These are phyloP conservation scores for Aeoliscus strigatus DNA, from an alignment of 2,797 vertebrate genomes.

Conservation along the genomic window DNA sequence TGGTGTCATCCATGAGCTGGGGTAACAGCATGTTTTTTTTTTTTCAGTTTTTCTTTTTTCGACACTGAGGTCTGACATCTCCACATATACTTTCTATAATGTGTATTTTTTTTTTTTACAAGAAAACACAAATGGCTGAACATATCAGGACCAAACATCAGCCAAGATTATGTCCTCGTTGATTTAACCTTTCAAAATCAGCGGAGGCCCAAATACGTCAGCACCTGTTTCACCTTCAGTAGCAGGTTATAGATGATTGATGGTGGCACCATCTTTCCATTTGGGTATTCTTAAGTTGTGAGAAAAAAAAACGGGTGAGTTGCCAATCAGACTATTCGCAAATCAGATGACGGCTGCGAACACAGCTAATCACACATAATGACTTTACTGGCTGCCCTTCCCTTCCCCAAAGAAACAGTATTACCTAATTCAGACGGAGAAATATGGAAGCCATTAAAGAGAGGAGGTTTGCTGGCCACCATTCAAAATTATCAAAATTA, in stretches of 20 bases:
- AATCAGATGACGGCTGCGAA: conserved; percentile 58
- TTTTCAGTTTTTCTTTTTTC: too few species aligned
- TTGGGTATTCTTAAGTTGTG: conserved; percentile 31
- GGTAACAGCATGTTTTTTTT: too few species aligned
- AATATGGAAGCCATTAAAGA: conserved; percentile 77
- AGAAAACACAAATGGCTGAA: conserved; percentile 8
- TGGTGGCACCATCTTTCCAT: conserved; percentile 37
- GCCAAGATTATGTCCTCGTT: conserved; percentile 16
- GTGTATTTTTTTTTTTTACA: too few species aligned
- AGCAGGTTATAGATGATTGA: conserved; percentile 53
- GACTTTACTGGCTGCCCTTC: conserved; percentile 57
- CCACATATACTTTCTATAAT: too few species aligned
- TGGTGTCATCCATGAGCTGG: too few species aligned
- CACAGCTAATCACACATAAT: conserved; percentile 69
- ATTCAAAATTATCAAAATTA: conserved; percentile 56
- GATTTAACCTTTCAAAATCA: conserved; percentile 12
- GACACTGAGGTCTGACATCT: too few species aligned
- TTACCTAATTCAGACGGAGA: conserved; percentile 71
- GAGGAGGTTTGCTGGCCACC: conserved; percentile 51
- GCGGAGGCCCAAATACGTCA: conserved; percentile 19
- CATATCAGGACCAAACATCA: conserved; percentile 4
- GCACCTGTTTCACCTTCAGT: conserved; percentile 42
- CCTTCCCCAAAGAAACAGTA: conserved; percentile 60
- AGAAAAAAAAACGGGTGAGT: conserved; percentile 19
- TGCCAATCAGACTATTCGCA: conserved; percentile 59